Conservation (phyloP, 1,140 invertebrate genomes). For the Heliconius melpomene region DNA sequence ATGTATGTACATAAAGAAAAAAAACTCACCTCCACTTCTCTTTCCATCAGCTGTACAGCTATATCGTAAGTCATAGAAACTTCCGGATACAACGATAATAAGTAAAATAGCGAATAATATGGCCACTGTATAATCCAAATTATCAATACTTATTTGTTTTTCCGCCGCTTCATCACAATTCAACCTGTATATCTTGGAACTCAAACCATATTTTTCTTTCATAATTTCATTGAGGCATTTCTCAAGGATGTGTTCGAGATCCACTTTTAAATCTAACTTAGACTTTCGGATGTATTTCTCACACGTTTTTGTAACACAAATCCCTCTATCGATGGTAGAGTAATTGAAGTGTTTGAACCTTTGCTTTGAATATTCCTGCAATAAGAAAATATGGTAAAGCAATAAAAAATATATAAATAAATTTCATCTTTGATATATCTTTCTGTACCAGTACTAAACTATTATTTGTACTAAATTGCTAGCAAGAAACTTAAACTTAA, state of each 20-base stretch:
- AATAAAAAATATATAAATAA: no score
- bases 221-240: background rate
- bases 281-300: background rate
- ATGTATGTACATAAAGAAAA: background rate
- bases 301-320: background rate
- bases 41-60: background rate
- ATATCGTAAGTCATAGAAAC: background rate
- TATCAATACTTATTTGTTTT: background rate
- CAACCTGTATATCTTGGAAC: background rate
- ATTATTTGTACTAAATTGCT: no score
- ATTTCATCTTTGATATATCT: no score
- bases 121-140: background rate
- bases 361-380: background rate
- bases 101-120: constrained; percentile 4
- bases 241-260: background rate
- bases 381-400: background rate
- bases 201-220: background rate
- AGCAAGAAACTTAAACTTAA: no score
- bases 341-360: background rate
- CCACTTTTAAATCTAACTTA: background rate
- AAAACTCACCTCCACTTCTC: background rate
- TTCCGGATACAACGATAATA: background rate
- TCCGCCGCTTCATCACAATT: background rate
- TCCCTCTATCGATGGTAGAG: background rate
- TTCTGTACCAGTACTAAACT: no score